Evolutionary conservation across 2,888 invertebrate species (phyloP).

Genomic region (Monopis laevigella): DNA sequence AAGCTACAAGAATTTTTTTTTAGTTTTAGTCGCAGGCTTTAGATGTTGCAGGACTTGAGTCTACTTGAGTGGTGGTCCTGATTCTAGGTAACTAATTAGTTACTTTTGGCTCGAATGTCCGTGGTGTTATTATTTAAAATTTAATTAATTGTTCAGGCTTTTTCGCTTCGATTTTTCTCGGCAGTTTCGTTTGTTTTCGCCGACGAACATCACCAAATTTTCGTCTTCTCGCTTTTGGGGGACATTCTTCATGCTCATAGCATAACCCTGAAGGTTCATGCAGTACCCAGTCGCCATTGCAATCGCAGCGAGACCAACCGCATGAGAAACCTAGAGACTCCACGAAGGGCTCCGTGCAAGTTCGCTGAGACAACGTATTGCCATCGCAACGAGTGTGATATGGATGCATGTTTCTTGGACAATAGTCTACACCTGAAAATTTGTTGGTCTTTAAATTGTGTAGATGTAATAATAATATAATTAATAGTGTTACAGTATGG

Average conservation of each 20-base stretch:
- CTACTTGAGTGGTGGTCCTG: too few relatives aligned
- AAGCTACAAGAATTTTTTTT: too few relatives aligned
- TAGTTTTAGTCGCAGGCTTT: too few relatives aligned
- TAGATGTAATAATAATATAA: too few relatives aligned
- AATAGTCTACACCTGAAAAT: constrained; percentile 36
- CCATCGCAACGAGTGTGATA: constrained; percentile 47
- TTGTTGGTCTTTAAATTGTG: too few relatives aligned
- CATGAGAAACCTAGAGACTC: constrained; percentile 39
- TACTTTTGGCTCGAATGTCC: too few relatives aligned
- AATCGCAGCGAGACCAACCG: constrained; percentile 55
- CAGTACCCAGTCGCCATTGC: constrained; percentile 31
- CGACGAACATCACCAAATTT: constrained; percentile 3
- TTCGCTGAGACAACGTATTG: constrained; percentile 35
- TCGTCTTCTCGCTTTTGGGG: constrained; percentile 13
- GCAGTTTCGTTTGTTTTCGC: background rate
- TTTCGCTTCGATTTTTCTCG: background rate
- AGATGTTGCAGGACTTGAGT: too few relatives aligned
- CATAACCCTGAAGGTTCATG: constrained; percentile 30
- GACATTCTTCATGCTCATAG: constrained; percentile 23
- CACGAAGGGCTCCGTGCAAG: constrained; percentile 28
- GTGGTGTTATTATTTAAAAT: too few relatives aligned
- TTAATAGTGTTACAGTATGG: too few relatives aligned
- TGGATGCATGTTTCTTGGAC: constrained; percentile 40
- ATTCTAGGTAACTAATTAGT: too few relatives aligned
- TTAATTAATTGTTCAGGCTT: background rate